Percentiles rank a stretch among this genome's conserved stretches.
phyloP scores from a whole-genome alignment of 2,797 vertebrate species.

The Schizopygopsis malacanthus region DNA sequence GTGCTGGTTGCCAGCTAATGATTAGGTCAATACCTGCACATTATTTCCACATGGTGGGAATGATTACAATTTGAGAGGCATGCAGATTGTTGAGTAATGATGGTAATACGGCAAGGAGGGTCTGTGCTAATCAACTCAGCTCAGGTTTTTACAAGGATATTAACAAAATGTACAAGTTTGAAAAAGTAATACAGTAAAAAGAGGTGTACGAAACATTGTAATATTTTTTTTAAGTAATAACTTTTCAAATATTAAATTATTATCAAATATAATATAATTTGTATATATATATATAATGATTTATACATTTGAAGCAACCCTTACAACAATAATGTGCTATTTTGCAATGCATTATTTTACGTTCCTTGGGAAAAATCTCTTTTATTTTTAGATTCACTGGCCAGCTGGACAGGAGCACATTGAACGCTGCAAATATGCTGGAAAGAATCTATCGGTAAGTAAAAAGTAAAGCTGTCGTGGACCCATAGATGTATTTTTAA shows the following conservation, averaged over 20 bases:
- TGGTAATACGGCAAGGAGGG: background rate
- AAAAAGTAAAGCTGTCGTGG: conserved; percentile 7
- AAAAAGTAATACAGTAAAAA: background rate
- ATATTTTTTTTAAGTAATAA: background rate
- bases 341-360: background rate
- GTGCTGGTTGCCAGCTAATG: conserved; percentile 43
- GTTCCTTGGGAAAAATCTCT: conserved; percentile 41
- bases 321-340: background rate
- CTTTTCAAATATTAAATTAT: background rate
- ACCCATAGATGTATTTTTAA: conserved; percentile 12
- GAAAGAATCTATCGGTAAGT: conserved; percentile 81
- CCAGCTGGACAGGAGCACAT: conserved; percentile 80
- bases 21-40: conserved; percentile 48
- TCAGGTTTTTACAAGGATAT: background rate
- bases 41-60: conserved; percentile 41
- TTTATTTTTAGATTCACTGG: conserved; percentile 83
- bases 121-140: background rate
- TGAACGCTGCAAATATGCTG: conserved; percentile 81
- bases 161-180: background rate
- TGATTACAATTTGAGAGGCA: conserved; percentile 37
- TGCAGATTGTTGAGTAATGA: conserved; percentile 16
- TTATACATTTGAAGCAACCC: background rate
- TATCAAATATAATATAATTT: background rate
- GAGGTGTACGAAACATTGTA: background rate
- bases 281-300: background rate